Conservation (phyloP, 2,797 vertebrate species). For the Trachurus trachurus region DNA sequence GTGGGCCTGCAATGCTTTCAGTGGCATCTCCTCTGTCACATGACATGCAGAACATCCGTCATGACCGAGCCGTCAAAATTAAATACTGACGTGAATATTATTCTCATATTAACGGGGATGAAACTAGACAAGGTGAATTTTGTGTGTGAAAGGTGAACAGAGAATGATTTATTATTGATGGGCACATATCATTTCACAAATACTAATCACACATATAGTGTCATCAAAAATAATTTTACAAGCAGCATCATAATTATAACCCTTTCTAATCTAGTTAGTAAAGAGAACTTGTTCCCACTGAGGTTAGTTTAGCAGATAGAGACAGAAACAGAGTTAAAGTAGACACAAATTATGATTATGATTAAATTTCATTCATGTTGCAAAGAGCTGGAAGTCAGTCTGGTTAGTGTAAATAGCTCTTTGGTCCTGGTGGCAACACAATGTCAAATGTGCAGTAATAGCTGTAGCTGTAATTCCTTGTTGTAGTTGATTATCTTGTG, state of each 20-base stretch:
- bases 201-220: neutral
- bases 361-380: neutral
- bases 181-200: neutral
- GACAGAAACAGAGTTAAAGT: neutral
- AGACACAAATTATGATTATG: no score
- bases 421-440: neutral
- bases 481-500: neutral
- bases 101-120: neutral
- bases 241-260: neutral
- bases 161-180: neutral
- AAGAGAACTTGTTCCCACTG: neutral
- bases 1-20: no score
- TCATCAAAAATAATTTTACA: no score
- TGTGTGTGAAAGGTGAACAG: neutral
- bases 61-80: neutral
- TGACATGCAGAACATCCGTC: neutral
- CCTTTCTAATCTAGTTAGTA: neutral
- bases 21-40: neutral
- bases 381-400: neutral
- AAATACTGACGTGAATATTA: neutral
- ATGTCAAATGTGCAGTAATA: neutral
- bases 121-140: neutral
- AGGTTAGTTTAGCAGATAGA: no score
- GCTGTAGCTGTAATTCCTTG: neutral
- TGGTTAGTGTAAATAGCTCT: neutral